A percentile compares a stretch with the other conserved stretches of the same genome.
These are phyloP conservation scores for Pteruthius melanotis DNA, from an alignment of 2,113 vertebrate genomes.

Conservation along the genomic window DNA sequence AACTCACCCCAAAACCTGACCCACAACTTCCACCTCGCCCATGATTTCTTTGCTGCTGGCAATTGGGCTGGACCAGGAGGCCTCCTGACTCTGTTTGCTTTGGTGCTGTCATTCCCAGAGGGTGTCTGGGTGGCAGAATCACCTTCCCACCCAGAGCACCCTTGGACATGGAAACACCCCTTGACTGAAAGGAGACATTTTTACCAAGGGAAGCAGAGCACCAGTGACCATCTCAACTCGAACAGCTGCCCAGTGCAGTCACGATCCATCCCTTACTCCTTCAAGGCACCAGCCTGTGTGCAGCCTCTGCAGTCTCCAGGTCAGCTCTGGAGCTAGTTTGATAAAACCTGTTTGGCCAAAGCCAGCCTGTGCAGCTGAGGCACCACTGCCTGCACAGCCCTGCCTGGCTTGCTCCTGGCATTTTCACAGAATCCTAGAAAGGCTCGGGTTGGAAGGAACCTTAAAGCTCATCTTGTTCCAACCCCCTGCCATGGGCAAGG, in stretches of 20 bases:
- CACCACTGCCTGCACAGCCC: neutral
- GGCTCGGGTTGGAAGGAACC: neutral
- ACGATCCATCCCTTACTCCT: rapidly evolving
- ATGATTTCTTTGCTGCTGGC: neutral
- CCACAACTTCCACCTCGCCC: neutral
- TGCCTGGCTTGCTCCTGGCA: neutral
- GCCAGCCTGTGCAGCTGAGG: neutral
- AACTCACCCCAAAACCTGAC: neutral
- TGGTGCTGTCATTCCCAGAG: neutral
- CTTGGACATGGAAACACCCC: rapidly evolving
- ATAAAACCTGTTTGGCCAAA: neutral
- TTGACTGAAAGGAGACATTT: neutral
- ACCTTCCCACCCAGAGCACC: neutral
- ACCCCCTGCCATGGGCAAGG: neutral
- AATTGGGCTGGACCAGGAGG: neutral
- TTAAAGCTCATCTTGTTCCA: neutral
- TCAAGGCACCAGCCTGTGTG: neutral
- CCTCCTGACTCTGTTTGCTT: neutral
- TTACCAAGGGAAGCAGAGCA: neutral
- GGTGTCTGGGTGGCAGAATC: neutral
- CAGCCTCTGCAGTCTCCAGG: neutral
- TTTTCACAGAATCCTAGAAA: neutral
- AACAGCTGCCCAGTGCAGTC: rapidly evolving
- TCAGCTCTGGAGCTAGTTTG: neutral
- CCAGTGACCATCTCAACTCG: neutral